Conservation (phyloP, 2,113 vertebrate genomes). For the Sinocyclocheilus maitianheensis region DNA sequence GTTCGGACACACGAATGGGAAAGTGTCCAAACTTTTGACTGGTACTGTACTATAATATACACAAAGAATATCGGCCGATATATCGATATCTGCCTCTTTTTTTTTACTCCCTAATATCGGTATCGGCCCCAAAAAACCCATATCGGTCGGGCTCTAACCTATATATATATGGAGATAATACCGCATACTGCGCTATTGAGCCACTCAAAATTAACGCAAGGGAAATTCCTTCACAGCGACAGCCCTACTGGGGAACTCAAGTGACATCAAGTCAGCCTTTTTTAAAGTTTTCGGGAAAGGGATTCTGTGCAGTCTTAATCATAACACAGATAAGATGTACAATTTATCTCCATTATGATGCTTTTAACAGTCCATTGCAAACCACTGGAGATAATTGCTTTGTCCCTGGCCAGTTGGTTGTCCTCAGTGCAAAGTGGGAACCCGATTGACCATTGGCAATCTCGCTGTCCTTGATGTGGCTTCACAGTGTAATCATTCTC, state of each 20-base stretch:
- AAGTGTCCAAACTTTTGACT: too few species aligned
- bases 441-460: neutral
- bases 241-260: neutral
- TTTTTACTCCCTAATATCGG: too few species aligned
- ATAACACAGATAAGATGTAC: slow-evolving; percentile 8
- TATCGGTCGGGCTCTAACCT: too few species aligned
- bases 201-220: too few species aligned
- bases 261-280: neutral
- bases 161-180: too few species aligned
- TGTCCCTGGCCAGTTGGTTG: neutral
- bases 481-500: neutral
- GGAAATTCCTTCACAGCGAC: too few species aligned
- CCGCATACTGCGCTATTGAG: too few species aligned
- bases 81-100: too few species aligned
- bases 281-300: neutral
- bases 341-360: neutral
- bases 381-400: neutral
- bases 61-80: too few species aligned
- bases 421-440: neutral
- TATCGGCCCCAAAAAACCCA: too few species aligned
- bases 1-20: too few species aligned
- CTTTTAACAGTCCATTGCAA: neutral
- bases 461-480: neutral
- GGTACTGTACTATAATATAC: too few species aligned
- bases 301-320: neutral